Conservation (phyloP, 2,113 vertebrate species). For the Varanus komodoensis region DNA sequence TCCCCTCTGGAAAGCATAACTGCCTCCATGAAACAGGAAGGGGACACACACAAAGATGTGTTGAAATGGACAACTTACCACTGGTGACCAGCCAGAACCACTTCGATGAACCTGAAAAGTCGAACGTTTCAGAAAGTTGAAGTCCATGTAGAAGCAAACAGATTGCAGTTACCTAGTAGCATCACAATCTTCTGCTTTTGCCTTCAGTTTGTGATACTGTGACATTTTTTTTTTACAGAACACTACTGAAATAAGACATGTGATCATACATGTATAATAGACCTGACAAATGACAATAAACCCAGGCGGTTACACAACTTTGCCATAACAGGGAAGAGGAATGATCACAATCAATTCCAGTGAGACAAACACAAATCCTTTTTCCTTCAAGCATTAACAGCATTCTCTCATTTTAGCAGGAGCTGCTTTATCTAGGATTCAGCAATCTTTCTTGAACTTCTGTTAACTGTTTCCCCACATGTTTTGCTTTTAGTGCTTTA, state of each 20-base stretch:
- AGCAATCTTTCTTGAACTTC: not conserved
- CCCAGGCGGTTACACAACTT: not conserved
- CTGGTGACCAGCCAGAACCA: conserved; percentile 98
- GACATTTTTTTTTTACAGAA: not conserved
- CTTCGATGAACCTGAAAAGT: conserved; percentile 93
- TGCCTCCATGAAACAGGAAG: not conserved
- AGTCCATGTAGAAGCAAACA: not conserved
- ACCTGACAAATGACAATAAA: not conserved
- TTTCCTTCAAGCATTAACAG: not conserved
- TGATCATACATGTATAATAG: not conserved
- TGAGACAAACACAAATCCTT: not conserved
- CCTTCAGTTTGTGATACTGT: not conserved
- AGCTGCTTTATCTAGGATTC: not conserved
- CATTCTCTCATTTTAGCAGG: not conserved
- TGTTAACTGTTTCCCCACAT: not conserved
- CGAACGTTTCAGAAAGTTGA: fast-evolving
- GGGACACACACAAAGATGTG: too few relatives aligned
- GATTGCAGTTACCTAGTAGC: fast-evolving
- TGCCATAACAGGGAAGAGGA: not conserved
- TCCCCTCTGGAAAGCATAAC: too few relatives aligned
- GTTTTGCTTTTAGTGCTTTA: not conserved
- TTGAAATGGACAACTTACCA: conserved; percentile 82
- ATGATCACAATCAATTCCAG: not conserved
- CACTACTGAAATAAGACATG: not conserved
- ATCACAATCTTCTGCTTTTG: not conserved